phyloP scores from a whole-genome alignment of 2,888 invertebrate genomes.

The Calameuta pallipes region DNA sequence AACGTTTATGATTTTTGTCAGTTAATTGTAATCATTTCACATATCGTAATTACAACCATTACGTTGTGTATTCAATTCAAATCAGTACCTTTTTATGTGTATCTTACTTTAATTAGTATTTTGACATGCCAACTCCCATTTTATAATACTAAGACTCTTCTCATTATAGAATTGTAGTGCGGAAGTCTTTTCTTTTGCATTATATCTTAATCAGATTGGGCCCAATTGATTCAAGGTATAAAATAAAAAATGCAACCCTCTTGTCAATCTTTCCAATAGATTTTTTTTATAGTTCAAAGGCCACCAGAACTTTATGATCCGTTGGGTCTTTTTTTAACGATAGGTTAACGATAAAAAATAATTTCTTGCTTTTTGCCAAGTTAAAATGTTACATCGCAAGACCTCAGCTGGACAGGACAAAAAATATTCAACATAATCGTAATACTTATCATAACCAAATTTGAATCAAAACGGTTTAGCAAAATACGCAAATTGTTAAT shows the following conservation, averaged over 20 bases:
- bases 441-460: neutral
- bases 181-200: neutral
- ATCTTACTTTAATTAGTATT: neutral
- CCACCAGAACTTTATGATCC: neutral
- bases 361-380: neutral
- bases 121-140: neutral
- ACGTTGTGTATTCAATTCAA: neutral
- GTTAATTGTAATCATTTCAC: neutral
- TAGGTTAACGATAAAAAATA: neutral
- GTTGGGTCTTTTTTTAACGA: neutral
- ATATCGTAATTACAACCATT: neutral
- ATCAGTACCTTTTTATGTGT: neutral
- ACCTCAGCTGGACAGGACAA: neutral
- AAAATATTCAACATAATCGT: neutral
- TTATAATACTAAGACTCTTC: neutral
- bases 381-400: neutral
- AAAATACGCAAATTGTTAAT: neutral
- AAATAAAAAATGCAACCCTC: neutral
- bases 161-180: neutral
- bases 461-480: neutral
- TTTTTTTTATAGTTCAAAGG: neutral
- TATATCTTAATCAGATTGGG: neutral
- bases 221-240: neutral
- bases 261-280: neutral
- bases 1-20: neutral